Evolutionary conservation across 2,113 vertebrate species (phyloP), one percentile per base, ranked within the genome.

Genomic region (Leucoraja erinaceus): DNA sequence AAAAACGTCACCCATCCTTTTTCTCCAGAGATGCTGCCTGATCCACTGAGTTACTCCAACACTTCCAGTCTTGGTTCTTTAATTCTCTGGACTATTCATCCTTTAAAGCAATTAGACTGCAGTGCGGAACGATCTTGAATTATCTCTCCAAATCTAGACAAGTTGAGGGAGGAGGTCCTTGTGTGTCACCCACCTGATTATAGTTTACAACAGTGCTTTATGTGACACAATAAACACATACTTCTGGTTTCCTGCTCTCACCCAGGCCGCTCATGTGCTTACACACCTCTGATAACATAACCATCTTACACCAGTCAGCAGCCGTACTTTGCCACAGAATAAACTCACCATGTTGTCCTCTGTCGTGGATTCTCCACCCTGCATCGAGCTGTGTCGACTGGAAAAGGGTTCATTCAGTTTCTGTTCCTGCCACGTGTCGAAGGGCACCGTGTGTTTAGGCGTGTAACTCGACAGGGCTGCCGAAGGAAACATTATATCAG

Each of bases 401-500:
- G 95, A 93, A 22, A 94, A 94, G 0, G 93, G 74, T 16, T 96
- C 96, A 25, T 97, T 96, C 0, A 95, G 94, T 28, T 96, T 97
- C 95, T 97, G 97, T 93, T 98, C 98, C 95, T 98, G 98, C 98
- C 98, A 99, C 93, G 96, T 94, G 5, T 95, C 97, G 95, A 97
- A 98, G 94, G 97, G 97, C 94, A 97, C 93, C 0, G 98, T 97
- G 95, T 98, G 98, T 94, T 98, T 99, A 92, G 98, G 98, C 86
- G 98, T 97, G 93, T 99, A 99, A 95, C 95, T 98, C 93, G 98
- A 98, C 90, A 99, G 96, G 94, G 97, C 99, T 98, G 94, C 1
- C n/a, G 72, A n/a, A 90, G 4, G 83, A 47, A 47, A 47, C 0
- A 91, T 72, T 22, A 72, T 8, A 54, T 74, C 68, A 74, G 83